Evolutionary conservation across 2,888 invertebrate genomes (phyloP), one percentile per base, ranked within the genome.

Genomic region (Anthrax anthrax): DNA sequence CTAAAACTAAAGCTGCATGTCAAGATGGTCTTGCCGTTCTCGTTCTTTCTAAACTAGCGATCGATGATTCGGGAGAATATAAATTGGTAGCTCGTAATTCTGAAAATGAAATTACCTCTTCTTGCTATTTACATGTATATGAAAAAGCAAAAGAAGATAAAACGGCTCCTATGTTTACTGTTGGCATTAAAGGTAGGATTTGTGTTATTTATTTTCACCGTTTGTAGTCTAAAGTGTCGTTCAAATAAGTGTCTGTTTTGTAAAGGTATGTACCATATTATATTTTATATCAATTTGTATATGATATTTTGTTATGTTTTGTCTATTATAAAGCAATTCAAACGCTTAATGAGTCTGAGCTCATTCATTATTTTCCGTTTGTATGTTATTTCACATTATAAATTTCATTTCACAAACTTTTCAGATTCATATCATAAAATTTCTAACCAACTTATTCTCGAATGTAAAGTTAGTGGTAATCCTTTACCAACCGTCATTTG

Each of bases 21-120:
- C 69, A 74, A 19, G 80, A 82, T 58, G 85, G 85, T 6, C 72
- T 85, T 43, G 80, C 84, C 18, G 82, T 79, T 52, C 63, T 89
- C 42, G 85, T 88, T 65, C 73, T 89, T 19, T 65, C 78, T 12
- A 77, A 80, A 50, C 79, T 81, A 0, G 70, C 74, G 1, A 73
- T 77, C 0, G 74, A 72, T 47, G 87, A 89, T 61, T 76, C 80
- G 13, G 89, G 84, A 14, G 81, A 84, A 58, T 88, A 87, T 57
- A 78, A 78, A 6, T 84, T 89, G 57, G 71, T 80, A 3, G 87
- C 84, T 13, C 75, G 73, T 54, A 89, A 89, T 60, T 70, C 75
- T 39, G 77, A 84, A 55, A 89, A 88, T 37, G 74, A 77, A 44
- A 72, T 79, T 6, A 74, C 73, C 29, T 80, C 83, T 37, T 76